These are phyloP conservation scores for Balearica regulorum DNA, from an alignment of 2,797 vertebrate species.

Conservation along the genomic window DNA sequence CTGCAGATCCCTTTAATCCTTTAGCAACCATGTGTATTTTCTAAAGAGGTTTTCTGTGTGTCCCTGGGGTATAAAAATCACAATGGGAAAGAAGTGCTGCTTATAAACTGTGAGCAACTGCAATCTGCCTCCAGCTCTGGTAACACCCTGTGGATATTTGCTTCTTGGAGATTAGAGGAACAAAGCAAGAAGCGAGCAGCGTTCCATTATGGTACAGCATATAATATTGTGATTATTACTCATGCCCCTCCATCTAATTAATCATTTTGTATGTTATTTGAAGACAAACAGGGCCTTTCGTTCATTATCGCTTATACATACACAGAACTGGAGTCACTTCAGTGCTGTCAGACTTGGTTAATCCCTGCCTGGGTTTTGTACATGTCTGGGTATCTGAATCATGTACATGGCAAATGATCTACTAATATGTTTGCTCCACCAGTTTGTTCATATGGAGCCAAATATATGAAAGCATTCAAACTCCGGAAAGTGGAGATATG, in stretches of 20 bases:
- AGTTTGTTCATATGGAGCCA: conserved; percentile 64
- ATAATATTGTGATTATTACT: conserved; percentile 69
- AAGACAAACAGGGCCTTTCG: conserved; percentile 63
- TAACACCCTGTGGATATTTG: conserved; percentile 62
- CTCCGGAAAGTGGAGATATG: conserved; percentile 58
- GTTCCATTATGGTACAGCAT: conserved; percentile 56
- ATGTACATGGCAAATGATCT: conserved; percentile 67
- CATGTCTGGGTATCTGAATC: conserved; percentile 65
- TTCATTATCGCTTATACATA: conserved; percentile 67
- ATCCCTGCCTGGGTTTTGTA: conserved; percentile 66
- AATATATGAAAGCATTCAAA: conserved; percentile 61
- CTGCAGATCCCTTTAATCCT: conserved; percentile 41
- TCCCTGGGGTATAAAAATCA: conserved; percentile 6
- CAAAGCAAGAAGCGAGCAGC: conserved; percentile 60
- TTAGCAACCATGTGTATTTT: neutral
- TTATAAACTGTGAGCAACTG: conserved; percentile 17
- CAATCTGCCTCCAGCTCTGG: conserved; percentile 34
- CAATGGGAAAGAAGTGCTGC: conserved; percentile 43
- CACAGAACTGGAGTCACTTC: conserved; percentile 65
- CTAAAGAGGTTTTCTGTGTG: conserved; percentile 15
- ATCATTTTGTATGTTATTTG: conserved; percentile 63
- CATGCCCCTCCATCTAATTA: conserved; percentile 57
- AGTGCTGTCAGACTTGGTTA: conserved; percentile 61
- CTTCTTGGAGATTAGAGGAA: conserved; percentile 59
- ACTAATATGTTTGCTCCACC: conserved; percentile 65